Evolutionary conservation across 2,113 vertebrate species (phyloP).

Genomic region (Cynocephalus volans): DNA sequence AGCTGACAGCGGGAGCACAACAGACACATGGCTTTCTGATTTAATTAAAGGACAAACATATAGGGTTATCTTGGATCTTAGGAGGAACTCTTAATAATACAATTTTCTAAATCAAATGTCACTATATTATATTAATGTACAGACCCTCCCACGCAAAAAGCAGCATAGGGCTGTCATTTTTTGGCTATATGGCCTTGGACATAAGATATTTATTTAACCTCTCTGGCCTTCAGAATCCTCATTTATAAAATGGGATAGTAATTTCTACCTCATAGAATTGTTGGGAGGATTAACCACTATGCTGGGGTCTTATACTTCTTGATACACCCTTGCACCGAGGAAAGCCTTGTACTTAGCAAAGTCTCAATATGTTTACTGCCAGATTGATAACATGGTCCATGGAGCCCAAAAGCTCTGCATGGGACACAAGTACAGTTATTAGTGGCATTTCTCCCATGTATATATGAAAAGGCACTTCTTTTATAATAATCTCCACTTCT

Average conservation of each 20-base stretch:
- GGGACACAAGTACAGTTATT: background rate
- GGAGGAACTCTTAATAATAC: background rate
- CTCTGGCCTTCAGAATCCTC: constrained; percentile 26
- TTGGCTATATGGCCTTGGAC: background rate
- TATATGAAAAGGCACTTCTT: background rate
- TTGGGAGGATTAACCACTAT: background rate
- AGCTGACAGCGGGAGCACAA: background rate
- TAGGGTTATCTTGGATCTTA: background rate
- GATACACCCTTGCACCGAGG: background rate
- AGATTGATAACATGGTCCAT: background rate
- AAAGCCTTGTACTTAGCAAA: background rate
- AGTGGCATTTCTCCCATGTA: background rate
- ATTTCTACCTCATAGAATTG: background rate
- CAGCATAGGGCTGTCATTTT: background rate
- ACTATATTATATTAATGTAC: background rate
- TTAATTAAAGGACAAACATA: background rate
- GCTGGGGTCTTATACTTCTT: background rate
- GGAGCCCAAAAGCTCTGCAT: background rate
- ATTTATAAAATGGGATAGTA: background rate
- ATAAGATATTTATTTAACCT: constrained; percentile 23
- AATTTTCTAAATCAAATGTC: constrained; percentile 32
- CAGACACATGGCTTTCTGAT: background rate
- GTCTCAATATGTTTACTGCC: background rate
- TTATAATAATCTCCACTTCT: background rate
- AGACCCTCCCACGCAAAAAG: background rate